phyloP scores from a whole-genome alignment of 2,888 invertebrate genomes.

The Xestia sexstrigata region DNA sequence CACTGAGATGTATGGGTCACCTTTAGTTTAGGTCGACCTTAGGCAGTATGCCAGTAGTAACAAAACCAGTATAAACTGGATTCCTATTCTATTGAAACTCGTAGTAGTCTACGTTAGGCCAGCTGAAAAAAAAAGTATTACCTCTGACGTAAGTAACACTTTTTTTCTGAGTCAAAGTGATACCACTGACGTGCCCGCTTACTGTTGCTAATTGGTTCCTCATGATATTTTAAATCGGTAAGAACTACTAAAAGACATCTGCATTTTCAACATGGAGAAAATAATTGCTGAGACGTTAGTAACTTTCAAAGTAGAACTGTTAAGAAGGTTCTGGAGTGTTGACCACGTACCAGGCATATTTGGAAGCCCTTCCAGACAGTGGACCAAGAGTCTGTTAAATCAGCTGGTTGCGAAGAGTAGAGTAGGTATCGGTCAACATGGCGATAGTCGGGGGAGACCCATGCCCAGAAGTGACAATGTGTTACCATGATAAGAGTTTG shows the following conservation, averaged over 20 bases:
- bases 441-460: background rate
- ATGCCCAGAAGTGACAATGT: background rate
- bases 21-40: background rate
- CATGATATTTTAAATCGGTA: too few relatives aligned
- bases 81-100: background rate
- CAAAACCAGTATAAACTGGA: background rate
- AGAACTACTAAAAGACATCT: background rate
- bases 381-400: background rate
- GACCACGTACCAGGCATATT: background rate
- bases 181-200: background rate
- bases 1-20: slow-evolving; percentile 21
- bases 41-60: background rate
- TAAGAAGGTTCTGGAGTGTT: background rate
- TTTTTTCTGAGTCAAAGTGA: too few relatives aligned
- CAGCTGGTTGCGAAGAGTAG: background rate
- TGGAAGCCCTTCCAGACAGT: background rate
- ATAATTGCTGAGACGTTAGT: background rate
- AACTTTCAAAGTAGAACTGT: background rate
- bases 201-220: background rate
- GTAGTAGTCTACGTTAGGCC: background rate
- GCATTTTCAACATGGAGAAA: background rate
- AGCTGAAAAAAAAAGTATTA: too few relatives aligned
- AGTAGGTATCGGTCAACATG: background rate
- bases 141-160: too few relatives aligned
- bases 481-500: background rate